These are phyloP conservation scores for Lycophotia porphyrea DNA, from an alignment of 2,888 invertebrate species.

Conservation along the genomic window DNA sequence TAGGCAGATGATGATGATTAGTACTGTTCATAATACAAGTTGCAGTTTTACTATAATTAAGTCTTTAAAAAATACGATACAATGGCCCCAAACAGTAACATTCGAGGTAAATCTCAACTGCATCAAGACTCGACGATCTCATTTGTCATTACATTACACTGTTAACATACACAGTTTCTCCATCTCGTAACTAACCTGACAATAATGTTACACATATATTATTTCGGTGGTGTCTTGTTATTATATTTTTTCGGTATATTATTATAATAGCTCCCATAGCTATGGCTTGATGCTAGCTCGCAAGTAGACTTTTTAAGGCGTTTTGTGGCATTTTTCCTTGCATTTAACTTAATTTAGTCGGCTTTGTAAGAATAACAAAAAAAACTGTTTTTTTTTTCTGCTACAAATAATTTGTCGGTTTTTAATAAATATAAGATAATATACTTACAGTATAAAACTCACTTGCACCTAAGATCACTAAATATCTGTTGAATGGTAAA, in stretches of 20 bases:
- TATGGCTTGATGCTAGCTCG: slow-evolving; percentile 65
- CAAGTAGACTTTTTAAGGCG: slow-evolving; percentile 54
- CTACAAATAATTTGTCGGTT: neutral
- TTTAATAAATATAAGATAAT: neutral
- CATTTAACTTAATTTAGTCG: neutral
- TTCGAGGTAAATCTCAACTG: slow-evolving; percentile 4
- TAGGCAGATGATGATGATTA: too few relatives aligned
- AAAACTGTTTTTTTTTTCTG: neutral
- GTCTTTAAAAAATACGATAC: neutral
- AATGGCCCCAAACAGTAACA: slow-evolving; percentile 17
- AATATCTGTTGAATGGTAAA: neutral
- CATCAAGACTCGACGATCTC: neutral
- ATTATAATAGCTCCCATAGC: slow-evolving; percentile 44
- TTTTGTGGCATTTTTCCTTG: slow-evolving; percentile 43
- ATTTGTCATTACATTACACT: slow-evolving; percentile 50
- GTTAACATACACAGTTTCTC: slow-evolving; percentile 43
- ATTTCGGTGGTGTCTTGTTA: slow-evolving; percentile 63
- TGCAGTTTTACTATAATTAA: neutral
- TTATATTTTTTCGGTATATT: slow-evolving; percentile 53
- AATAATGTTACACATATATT: slow-evolving; percentile 54
- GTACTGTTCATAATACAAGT: too few relatives aligned
- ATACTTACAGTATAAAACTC: neutral
- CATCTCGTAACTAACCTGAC: slow-evolving; percentile 64
- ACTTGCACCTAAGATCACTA: neutral
- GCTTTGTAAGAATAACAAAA: neutral